Conservation (phyloP, 2,797 vertebrate species). For the Paratrypauchen microcephalus region DNA sequence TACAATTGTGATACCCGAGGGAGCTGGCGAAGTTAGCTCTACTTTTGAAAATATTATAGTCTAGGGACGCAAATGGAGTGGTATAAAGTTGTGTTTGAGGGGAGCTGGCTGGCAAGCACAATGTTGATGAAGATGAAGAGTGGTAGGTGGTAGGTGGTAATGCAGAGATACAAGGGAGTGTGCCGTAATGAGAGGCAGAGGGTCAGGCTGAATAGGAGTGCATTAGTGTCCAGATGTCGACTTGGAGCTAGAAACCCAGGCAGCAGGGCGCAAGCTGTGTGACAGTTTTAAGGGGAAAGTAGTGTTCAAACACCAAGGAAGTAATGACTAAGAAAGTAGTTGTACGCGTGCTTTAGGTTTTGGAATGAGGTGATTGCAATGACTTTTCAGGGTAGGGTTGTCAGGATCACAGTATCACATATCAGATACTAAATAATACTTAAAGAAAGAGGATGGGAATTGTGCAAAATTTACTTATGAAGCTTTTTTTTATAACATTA, state of each 20-base stretch:
- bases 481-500: too few species aligned
- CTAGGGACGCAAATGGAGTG: constrained; percentile 23
- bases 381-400: too few species aligned
- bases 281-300: constrained; percentile 9
- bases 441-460: too few species aligned
- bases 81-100: constrained; percentile 49
- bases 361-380: not conserved
- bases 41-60: constrained; percentile 10
- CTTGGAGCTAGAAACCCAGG: constrained; percentile 35
- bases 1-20: constrained; percentile 38
- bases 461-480: too few species aligned
- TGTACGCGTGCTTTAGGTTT: not conserved
- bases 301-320: not conserved
- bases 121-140: constrained; percentile 59
- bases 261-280: constrained; percentile 28
- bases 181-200: constrained; percentile 22
- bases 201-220: constrained; percentile 37
- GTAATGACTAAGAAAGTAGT: not conserved
- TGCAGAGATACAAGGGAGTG: constrained; percentile 24
- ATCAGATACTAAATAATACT: too few species aligned
- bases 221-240: constrained; percentile 27
- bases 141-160: constrained; percentile 22
- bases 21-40: constrained; percentile 19
- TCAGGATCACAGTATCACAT: too few species aligned
- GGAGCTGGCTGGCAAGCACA: constrained; percentile 56